Evolutionary conservation across 2,888 invertebrate genomes (phyloP), one percentile per base, ranked within the genome.

Genomic region (Selenia dentaria): DNA sequence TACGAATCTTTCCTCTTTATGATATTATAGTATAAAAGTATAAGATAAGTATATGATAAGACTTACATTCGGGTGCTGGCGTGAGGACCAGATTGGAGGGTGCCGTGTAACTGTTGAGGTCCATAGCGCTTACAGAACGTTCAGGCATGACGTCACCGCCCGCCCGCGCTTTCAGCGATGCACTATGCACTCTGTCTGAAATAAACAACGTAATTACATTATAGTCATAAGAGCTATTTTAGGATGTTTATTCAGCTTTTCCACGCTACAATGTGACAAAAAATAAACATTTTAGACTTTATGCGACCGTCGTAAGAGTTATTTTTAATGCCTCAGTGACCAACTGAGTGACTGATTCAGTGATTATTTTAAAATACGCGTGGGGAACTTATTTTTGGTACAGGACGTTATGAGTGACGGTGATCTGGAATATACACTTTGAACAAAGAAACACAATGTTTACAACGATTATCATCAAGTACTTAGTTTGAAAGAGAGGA

Each of bases 31-130:
- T n/a, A n/a, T n/a, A n/a, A n/a, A n/a, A n/a, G n/a, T n/a, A n/a
- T n/a, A n/a, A n/a, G n/a, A n/a, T n/a, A n/a, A n/a, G n/a, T n/a
- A n/a, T n/a, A n/a, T n/a, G n/a, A n/a, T 16, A 16, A 34, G 11
- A 72, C 85, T 88, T 60, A 89, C 89, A 90, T 77, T 90, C 89
- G 0, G 89, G 89, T 18, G 89, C 89, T 9, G 89, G 89, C 35
- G 89, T 90, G 51, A 90, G 83, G 24, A 89, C 89, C 50, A 90
- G 67, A 57, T 88, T 88, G 3, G 90, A 84, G 14, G 89, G 85
- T 9, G 88, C 77, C 12, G 85, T 62, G 65, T 77, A 87, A 22
- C 81, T 84, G 49, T 77, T 74, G 43, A 88, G 76, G 62, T 87
- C 88, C 45, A 88, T 69, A 16, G 77, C 70, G 54, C 82, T 80